Percentiles rank a stretch among this genome's conserved stretches.
phyloP scores from a whole-genome alignment of 1,140 invertebrate genomes.

The Polyergus mexicanus region DNA sequence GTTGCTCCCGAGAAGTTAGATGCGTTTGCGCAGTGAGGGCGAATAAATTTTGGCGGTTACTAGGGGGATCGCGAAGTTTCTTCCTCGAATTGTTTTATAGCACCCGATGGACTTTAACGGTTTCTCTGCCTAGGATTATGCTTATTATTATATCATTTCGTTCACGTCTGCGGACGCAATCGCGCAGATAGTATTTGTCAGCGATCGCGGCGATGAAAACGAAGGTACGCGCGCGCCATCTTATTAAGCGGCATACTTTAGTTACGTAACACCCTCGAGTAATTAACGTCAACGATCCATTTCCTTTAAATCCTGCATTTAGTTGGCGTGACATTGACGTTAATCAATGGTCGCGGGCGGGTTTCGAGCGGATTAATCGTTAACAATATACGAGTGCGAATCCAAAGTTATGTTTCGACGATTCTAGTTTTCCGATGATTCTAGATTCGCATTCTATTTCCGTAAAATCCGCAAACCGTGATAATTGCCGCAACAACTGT shows the following conservation, averaged over 20 bases:
- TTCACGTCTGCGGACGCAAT: neutral
- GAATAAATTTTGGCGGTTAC: conserved; percentile 68
- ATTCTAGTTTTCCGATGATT: neutral
- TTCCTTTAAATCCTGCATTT: conserved; percentile 11
- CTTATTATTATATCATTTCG: conserved; percentile 14
- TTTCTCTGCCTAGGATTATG: conserved; percentile 39
- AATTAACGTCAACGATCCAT: conserved; percentile 50
- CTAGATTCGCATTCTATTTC: conserved; percentile 29
- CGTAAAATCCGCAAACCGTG: conserved; percentile 14
- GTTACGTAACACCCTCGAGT: neutral
- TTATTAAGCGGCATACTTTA: conserved; percentile 35
- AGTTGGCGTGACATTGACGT: conserved; percentile 9
- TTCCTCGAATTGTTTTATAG: conserved; percentile 75
- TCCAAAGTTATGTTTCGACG: conserved; percentile 12
- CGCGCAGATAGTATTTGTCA: conserved; percentile 17
- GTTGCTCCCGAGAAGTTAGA: conserved; percentile 70
- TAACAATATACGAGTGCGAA: conserved; percentile 22
- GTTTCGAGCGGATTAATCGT: conserved; percentile 21
- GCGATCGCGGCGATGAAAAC: conserved; percentile 1
- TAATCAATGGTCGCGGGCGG: conserved; percentile 19
- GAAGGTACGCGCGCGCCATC: neutral
- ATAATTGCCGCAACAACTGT: conserved; percentile 30
- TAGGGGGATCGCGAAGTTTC: conserved; percentile 63
- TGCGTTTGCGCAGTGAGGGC: conserved; percentile 54
- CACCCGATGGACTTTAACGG: conserved; percentile 63